Evolutionary conservation across 2,888 invertebrate genomes (phyloP).

Genomic region (Calameuta idolon): DNA sequence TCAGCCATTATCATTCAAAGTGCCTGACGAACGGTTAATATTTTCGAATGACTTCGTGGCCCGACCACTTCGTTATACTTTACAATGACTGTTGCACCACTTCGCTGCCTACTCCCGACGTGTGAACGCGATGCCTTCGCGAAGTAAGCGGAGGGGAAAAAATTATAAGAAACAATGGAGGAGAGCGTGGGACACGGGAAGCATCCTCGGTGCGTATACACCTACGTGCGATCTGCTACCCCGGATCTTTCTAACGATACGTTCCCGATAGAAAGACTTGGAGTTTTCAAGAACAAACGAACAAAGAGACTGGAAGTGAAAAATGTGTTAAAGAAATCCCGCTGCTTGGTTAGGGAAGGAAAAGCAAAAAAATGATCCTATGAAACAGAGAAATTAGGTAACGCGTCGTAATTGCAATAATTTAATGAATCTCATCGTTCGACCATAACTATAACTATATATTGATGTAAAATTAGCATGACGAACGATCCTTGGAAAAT

Average conservation of each 20-base stretch:
- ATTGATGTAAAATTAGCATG: background rate
- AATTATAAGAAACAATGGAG: constrained; percentile 44
- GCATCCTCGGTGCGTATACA: constrained; percentile 44
- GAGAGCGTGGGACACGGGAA: constrained; percentile 54
- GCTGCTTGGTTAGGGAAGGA: background rate
- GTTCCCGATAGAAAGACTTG: background rate
- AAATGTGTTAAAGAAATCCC: background rate
- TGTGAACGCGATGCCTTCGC: background rate
- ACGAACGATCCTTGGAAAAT: background rate
- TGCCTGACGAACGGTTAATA: background rate
- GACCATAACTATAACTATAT: background rate
- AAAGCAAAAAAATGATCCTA: background rate
- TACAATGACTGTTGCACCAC: background rate
- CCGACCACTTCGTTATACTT: background rate
- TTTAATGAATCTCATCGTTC: background rate
- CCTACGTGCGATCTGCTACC: background rate
- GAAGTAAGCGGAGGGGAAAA: background rate
- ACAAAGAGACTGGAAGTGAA: background rate
- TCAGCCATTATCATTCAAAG: background rate
- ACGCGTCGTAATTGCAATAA: background rate
- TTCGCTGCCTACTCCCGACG: background rate
- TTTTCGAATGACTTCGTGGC: background rate
- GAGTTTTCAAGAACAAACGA: background rate
- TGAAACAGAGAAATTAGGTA: background rate
- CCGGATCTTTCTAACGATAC: background rate